Evolutionary conservation across 2,797 vertebrate species (phyloP), one percentile per base, ranked within the genome.

Genomic region (Melanotaenia parkinsoni): DNA sequence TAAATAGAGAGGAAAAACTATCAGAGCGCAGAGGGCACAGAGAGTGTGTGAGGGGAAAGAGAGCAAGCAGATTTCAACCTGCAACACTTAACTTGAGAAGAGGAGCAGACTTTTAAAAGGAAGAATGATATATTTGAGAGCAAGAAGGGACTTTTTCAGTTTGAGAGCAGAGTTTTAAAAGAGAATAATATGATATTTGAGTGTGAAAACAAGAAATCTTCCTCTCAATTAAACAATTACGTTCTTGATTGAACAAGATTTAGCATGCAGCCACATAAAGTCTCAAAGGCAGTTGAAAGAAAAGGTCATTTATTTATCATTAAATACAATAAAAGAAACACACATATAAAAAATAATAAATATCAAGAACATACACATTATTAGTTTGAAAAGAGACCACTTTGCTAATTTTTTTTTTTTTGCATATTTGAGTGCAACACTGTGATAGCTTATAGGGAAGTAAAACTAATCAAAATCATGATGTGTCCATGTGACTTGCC

Each of bases 251-350:
- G 13, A 18, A 45, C 20, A 14, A 12, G 28, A 62, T 47, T 24
- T 20, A 53, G 24, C 35, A 26, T 0, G 0, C 3, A 62, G 28
- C 8, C 3, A 69, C n/a, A 70, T 8, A 28, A 40, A 51, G 3
- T 11, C 2, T 32, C 22, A 62, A 43, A 60, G 8, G n/a, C 7
- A 63, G 9, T 54, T 47, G 0, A 60, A 72, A 64, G 0, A 20
- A 68, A 2, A 60, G 24, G 0, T 24, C 0, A 4, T 90, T 89
- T 89, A 85, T 85, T 88, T 59, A 58, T 61, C 1, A 1, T 75
- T 70, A 64, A 89, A 89, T 77, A 85, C 62, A 47, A 63, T 6
- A 53, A 70, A 77, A 83, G 70, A 77, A 79, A 89, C 82, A 83
- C 61, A 74, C 30, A 32, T 32, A 66, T 32, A 67, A 80, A 71